phyloP scores from a whole-genome alignment of 2,888 invertebrate species.

The Caenorhabditis sp. region DNA sequence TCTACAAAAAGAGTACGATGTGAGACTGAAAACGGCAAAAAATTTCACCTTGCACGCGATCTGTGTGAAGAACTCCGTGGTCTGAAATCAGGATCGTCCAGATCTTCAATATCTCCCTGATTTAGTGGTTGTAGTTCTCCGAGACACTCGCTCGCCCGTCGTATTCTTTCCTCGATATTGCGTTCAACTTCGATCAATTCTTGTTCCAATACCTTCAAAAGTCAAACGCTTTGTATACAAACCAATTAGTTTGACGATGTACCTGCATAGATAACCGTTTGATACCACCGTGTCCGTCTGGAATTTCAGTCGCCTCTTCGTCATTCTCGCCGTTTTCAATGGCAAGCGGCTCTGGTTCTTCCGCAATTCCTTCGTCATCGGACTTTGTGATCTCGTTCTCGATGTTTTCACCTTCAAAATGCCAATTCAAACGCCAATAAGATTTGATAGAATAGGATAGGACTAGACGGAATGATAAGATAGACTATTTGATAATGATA shows the following conservation, averaged over 20 bases:
- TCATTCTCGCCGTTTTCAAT: slow-evolving; percentile 32
- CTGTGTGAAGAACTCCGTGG: slow-evolving; percentile 37
- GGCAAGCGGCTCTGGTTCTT: slow-evolving; percentile 29
- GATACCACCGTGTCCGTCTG: slow-evolving; percentile 55
- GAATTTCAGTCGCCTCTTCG: slow-evolving; percentile 35
- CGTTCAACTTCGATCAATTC: slow-evolving; percentile 58
- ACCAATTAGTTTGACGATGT: not conserved
- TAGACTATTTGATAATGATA: not conserved
- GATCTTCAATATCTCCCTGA: slow-evolving; percentile 37
- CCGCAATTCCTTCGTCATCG: slow-evolving; percentile 45
- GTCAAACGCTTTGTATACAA: not conserved
- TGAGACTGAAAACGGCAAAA: too few species aligned
- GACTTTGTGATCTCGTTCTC: slow-evolving; percentile 58
- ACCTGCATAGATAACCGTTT: slow-evolving; percentile 61
- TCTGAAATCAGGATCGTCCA: slow-evolving; percentile 32
- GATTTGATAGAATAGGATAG: too few species aligned
- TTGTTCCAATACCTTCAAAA: slow-evolving; percentile 53
- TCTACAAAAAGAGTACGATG: slow-evolving; percentile 22
- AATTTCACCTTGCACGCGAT: slow-evolving; percentile 51
- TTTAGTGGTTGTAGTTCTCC: slow-evolving; percentile 50
- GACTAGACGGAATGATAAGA: not conserved
- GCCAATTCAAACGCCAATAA: not conserved
- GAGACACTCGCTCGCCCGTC: slow-evolving; percentile 43
- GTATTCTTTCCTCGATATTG: slow-evolving; percentile 48
- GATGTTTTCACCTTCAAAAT: slow-evolving; percentile 52